A percentile compares a stretch with the other conserved stretches of the same genome.
These are phyloP conservation scores for Acrossocheilus wenchowensis DNA, from an alignment of 2,797 vertebrate species.

Conservation along the genomic window DNA sequence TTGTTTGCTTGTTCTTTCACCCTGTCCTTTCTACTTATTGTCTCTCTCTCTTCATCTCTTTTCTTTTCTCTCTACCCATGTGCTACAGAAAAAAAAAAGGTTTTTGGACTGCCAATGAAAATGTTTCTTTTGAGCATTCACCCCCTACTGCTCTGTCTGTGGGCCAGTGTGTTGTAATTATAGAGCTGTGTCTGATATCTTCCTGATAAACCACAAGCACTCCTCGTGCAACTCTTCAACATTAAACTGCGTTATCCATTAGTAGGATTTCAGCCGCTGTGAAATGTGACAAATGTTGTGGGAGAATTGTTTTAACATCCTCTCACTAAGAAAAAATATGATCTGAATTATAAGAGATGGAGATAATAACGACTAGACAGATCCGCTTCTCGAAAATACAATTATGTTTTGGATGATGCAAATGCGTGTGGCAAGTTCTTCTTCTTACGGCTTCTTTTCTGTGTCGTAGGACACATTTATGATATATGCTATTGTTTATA, in stretches of 20 bases:
- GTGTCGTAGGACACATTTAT: not conserved
- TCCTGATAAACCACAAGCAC: conserved; percentile 2
- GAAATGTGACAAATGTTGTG: conserved; percentile 23
- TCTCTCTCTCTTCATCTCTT: not conserved
- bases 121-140: conserved; percentile 17
- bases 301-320: conserved; percentile 29
- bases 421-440: not conserved
- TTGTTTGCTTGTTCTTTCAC: conserved; percentile 28
- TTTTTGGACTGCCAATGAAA: not conserved
- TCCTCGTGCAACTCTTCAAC: conserved; percentile 11
- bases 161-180: conserved; percentile 32
- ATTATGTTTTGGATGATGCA: not conserved
- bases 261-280: conserved; percentile 27
- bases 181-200: conserved; percentile 18
- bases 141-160: conserved; percentile 33
- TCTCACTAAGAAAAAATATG: conserved; percentile 3
- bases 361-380: conserved; percentile 20
- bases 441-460: not conserved
- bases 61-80: not conserved
- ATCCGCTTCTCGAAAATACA: conserved; percentile 4
- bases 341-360: conserved; percentile 3
- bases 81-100: not conserved
- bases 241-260: conserved; percentile 30
- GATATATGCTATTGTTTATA: not conserved
- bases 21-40: conserved; percentile 11